Evolutionary conservation across 2,888 invertebrate genomes (phyloP).

Genomic region (Oscheius sp.): DNA sequence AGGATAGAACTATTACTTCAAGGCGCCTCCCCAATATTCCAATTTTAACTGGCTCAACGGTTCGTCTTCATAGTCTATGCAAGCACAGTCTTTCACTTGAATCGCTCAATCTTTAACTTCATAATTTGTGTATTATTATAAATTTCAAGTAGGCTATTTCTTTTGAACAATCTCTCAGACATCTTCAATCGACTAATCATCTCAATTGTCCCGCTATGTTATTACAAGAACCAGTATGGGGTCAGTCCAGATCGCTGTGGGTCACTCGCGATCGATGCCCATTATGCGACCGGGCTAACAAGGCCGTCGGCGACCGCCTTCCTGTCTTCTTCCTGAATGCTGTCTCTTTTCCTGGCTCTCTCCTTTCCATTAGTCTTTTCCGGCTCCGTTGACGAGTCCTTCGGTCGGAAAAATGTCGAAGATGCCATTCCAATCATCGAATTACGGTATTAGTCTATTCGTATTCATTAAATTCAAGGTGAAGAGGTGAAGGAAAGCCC

Average conservation of each 20-base stretch:
- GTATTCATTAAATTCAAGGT: background rate
- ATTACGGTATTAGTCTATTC: conserved; percentile 41
- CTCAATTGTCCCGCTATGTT: too few species aligned
- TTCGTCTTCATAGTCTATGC: too few species aligned
- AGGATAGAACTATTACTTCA: too few species aligned
- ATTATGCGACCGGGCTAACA: conserved; percentile 25
- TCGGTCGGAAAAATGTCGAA: conserved; percentile 50
- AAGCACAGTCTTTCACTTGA: too few species aligned
- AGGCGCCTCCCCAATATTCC: too few species aligned
- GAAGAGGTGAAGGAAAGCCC: conserved; percentile 68
- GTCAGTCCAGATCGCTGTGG: background rate
- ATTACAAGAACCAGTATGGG: too few species aligned
- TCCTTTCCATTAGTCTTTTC: conserved; percentile 1
- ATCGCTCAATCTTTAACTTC: too few species aligned
- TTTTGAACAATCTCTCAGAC: too few species aligned
- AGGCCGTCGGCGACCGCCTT: conserved; percentile 23
- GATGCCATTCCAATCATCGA: conserved; percentile 70
- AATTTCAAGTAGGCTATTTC: too few species aligned
- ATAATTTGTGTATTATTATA: too few species aligned
- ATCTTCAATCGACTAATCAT: too few species aligned
- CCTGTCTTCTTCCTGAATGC: conserved; percentile 7
- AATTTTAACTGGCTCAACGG: too few species aligned
- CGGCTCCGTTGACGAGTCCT: background rate
- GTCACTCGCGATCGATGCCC: conserved; percentile 20
- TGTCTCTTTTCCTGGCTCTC: background rate